Percentiles rank a stretch among this genome's conserved stretches.
Conservation (phyloP, 2,888 invertebrate genomes). For the Drepanosiphum platanoidis region DNA sequence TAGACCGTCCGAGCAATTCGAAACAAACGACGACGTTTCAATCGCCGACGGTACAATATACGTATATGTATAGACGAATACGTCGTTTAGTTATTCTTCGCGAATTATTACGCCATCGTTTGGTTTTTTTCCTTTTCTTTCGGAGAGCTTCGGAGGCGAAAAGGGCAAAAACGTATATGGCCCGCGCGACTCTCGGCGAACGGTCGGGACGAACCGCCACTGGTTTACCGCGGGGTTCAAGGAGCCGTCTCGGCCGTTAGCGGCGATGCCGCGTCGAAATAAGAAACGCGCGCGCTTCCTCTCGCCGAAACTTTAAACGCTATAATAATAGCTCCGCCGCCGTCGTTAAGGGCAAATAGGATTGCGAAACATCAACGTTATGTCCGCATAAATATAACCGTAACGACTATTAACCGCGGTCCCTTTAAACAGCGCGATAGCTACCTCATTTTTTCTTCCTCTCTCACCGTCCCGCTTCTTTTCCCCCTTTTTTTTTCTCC, state of each 20-base stretch:
- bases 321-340: conserved; percentile 5
- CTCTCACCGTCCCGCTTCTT: background rate
- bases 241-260: background rate
- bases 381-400: conserved; percentile 20
- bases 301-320: conserved; percentile 1
- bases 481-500: too few relatives aligned
- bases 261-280: background rate
- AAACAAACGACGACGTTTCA: too few relatives aligned
- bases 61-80: too few relatives aligned
- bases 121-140: too few relatives aligned
- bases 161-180: too few relatives aligned
- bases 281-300: background rate
- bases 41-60: too few relatives aligned
- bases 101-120: too few relatives aligned
- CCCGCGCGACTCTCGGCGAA: background rate
- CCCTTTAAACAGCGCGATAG: background rate
- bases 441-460: background rate
- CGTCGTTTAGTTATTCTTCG: too few relatives aligned
- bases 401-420: background rate
- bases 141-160: too few relatives aligned
- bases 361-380: conserved; percentile 18
- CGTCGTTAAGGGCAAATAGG: background rate
- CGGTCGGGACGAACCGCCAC: background rate
- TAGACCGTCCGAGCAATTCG: too few relatives aligned
- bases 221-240: background rate